Conservation (phyloP, 1,140 invertebrate species). For the Drosophila aff. region DNA sequence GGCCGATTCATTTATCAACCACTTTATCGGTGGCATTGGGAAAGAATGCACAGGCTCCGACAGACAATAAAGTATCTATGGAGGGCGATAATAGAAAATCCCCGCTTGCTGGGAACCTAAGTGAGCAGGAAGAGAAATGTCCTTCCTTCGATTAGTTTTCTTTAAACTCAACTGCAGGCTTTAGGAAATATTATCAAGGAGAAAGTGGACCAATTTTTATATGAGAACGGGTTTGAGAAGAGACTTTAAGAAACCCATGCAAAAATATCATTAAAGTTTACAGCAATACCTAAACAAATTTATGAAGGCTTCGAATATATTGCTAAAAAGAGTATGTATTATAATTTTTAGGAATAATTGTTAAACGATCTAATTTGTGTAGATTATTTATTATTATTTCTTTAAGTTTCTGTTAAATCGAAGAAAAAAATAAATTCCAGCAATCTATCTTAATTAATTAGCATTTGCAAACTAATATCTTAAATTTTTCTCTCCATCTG, state of each 20-base stretch:
- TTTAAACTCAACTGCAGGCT: neutral
- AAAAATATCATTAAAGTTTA: neutral
- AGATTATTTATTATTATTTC: too few species aligned
- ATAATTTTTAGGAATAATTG: too few species aligned
- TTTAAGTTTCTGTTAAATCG: too few species aligned
- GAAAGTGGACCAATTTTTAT: neutral
- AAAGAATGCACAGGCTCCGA: slow-evolving; percentile 25
- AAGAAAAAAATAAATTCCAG: too few species aligned
- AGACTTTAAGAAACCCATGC: neutral
- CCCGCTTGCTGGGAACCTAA: neutral
- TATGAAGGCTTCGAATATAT: too few species aligned
- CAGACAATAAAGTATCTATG: slow-evolving; percentile 37
- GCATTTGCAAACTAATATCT: neutral
- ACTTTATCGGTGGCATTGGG: slow-evolving; percentile 31
- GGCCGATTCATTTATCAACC: slow-evolving; percentile 55
- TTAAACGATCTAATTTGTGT: too few species aligned
- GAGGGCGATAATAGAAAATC: slow-evolving; percentile 20
- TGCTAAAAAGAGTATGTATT: too few species aligned
- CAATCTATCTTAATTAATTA: too few species aligned
- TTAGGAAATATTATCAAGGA: neutral
- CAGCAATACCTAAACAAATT: too few species aligned
- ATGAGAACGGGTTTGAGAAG: neutral
- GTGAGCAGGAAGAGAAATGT: neutral
- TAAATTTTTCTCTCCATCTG: too few species aligned
- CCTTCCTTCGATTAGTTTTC: neutral